Evolutionary conservation across 2,797 vertebrate species (phyloP).

Genomic region (Lacerta bilineata): DNA sequence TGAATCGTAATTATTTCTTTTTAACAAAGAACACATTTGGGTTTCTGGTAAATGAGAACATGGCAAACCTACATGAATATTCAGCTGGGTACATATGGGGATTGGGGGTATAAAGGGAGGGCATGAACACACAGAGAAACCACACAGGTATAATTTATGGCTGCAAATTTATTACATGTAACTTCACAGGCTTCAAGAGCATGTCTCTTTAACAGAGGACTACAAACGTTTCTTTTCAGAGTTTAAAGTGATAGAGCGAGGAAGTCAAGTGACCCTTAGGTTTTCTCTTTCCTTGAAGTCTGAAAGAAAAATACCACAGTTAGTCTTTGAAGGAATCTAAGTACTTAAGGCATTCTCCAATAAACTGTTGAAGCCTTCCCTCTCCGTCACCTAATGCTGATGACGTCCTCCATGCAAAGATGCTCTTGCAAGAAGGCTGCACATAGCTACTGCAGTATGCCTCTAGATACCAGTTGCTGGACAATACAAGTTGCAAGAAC

Average conservation of each 20-base stretch:
- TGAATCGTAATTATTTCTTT: conserved; percentile 20
- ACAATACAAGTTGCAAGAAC: too few relatives aligned
- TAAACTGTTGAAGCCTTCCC: not conserved
- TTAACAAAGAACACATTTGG: conserved; percentile 24
- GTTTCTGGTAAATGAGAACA: conserved; percentile 5
- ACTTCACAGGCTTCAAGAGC: conserved; percentile 56
- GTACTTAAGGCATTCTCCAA: not conserved
- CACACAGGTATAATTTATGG: conserved; percentile 42
- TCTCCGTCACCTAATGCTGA: not conserved
- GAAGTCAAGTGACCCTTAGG: conserved; percentile 25
- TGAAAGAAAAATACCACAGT: conserved; percentile 66
- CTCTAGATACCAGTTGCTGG: too few relatives aligned
- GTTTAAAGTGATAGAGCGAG: conserved; percentile 17
- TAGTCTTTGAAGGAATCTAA: not conserved
- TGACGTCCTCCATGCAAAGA: not conserved
- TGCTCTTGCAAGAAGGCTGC: too few relatives aligned
- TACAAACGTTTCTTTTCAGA: conserved; percentile 40
- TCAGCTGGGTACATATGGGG: too few relatives aligned
- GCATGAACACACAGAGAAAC: conserved; percentile 11
- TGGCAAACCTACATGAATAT: not conserved
- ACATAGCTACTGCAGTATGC: too few relatives aligned
- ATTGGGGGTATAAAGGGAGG: not conserved
- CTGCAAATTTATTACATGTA: conserved; percentile 74
- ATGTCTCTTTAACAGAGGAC: conserved; percentile 51
- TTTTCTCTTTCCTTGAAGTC: conserved; percentile 66